phyloP scores from a whole-genome alignment of 1,140 invertebrate genomes.

The Cotesia glomerata region DNA sequence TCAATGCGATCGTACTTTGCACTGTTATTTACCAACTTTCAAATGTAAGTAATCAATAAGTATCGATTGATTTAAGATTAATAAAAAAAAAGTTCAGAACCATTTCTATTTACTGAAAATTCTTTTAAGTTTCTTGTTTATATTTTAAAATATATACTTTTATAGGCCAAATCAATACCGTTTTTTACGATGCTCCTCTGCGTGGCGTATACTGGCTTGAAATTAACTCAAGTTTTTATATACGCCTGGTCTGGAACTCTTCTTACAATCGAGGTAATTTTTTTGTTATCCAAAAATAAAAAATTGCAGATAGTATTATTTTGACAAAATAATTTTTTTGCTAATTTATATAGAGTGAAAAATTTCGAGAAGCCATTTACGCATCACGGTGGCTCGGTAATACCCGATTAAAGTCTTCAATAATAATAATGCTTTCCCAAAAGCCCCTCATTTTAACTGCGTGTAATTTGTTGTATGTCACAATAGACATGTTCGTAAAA shows the following conservation, averaged over 20 bases:
- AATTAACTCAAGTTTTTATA: conserved; percentile 2
- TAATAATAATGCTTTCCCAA: conserved; percentile 36
- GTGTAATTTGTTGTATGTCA: conserved; percentile 30
- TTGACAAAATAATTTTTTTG: too few species aligned
- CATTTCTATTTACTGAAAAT: too few species aligned
- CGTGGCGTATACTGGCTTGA: neutral
- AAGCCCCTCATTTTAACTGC: conserved; percentile 35
- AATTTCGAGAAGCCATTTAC: conserved; percentile 24
- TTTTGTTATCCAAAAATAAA: neutral
- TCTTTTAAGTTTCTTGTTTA: too few species aligned
- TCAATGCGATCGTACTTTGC: conserved; percentile 40
- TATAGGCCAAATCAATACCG: conserved; percentile 2
- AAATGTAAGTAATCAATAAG: conserved; percentile 28
- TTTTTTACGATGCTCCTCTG: neutral
- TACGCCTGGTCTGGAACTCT: neutral
- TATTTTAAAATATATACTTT: too few species aligned
- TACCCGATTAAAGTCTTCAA: conserved; percentile 8
- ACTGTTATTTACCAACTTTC: conserved; percentile 41
- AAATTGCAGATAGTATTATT: too few species aligned
- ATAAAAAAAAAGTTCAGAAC: too few species aligned
- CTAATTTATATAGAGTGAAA: conserved; percentile 27
- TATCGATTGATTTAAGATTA: neutral
- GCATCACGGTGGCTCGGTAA: conserved; percentile 28
- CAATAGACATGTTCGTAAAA: conserved; percentile 34
- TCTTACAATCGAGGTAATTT: conserved; percentile 7